Evolutionary conservation across 2,888 invertebrate species (phyloP).

Genomic region (Sussaba pulchella): DNA sequence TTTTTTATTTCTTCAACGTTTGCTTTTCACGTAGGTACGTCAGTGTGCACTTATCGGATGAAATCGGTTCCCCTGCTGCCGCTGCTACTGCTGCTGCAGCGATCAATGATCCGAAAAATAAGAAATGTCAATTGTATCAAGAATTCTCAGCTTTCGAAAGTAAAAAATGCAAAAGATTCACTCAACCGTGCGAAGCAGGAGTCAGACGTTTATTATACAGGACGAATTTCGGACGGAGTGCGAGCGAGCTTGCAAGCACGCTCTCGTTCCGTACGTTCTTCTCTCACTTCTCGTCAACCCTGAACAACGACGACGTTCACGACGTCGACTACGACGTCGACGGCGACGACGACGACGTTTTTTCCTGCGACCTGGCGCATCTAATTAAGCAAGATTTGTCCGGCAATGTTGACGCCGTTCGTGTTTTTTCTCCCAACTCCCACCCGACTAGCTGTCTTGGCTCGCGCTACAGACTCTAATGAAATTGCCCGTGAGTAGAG

Average conservation of each 20-base stretch:
- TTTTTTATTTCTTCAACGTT: slow-evolving; percentile 16
- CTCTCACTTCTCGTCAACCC: slow-evolving; percentile 10
- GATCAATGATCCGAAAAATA: slow-evolving; percentile 10
- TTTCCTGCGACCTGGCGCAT: slow-evolving; percentile 51
- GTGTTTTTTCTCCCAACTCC: slow-evolving; percentile 33
- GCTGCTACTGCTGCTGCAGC: slow-evolving; percentile 1
- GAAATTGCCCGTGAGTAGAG: slow-evolving; percentile 66
- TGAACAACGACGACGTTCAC: slow-evolving; percentile 14
- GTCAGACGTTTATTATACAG: slow-evolving; percentile 10
- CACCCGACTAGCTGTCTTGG: background rate
- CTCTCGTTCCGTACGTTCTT: background rate
- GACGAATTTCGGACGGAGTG: background rate
- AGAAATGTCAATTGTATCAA: slow-evolving; percentile 54
- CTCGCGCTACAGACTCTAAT: slow-evolving; percentile 51
- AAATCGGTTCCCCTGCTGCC: background rate
- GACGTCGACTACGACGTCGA: no score
- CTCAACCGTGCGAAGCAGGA: no score
- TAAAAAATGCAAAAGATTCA: slow-evolving; percentile 59
- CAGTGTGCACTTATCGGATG: background rate
- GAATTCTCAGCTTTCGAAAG: background rate
- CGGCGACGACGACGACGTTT: slow-evolving; percentile 42
- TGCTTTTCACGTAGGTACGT: background rate
- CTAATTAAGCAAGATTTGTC: slow-evolving; percentile 69
- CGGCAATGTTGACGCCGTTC: slow-evolving; percentile 53
- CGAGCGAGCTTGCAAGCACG: no score